Evolutionary conservation across 1,140 invertebrate genomes (phyloP).

Genomic region (Plectrocnemia conspersa): DNA sequence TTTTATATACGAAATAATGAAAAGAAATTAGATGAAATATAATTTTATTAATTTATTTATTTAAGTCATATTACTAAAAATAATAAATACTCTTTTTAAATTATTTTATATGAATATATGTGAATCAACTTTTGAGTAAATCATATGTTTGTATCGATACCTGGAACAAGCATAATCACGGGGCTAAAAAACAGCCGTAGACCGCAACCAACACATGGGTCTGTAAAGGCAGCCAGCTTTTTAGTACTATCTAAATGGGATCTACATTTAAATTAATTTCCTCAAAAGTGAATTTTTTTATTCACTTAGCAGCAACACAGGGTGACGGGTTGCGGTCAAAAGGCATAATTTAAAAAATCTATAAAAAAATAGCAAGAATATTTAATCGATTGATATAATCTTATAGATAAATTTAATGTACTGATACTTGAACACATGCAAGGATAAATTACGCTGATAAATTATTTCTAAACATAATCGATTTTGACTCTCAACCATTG

Average conservation of each 20-base stretch:
- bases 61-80: too few species aligned
- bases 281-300: conserved; percentile 24
- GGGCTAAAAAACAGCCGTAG: conserved; percentile 10
- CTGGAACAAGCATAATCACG: conserved; percentile 16
- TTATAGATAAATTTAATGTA: too few species aligned
- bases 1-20: too few species aligned
- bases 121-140: too few species aligned
- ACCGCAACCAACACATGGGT: conserved; percentile 16
- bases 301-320: background rate
- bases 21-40: too few species aligned
- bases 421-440: too few species aligned
- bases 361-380: too few species aligned
- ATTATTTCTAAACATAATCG: conserved; percentile 21
- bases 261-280: conserved; percentile 37
- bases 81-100: too few species aligned
- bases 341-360: background rate
- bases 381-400: too few species aligned
- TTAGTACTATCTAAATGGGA: conserved; percentile 36
- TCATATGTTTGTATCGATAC: too few species aligned
- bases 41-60: too few species aligned
- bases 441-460: conserved; percentile 13
- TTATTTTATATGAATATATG: too few species aligned
- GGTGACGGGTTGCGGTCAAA: conserved; percentile 9
- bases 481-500: conserved; percentile 19
- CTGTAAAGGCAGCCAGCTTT: conserved; percentile 32